Conservation (phyloP, 2,888 invertebrate genomes). For the Nowickia ferox region DNA sequence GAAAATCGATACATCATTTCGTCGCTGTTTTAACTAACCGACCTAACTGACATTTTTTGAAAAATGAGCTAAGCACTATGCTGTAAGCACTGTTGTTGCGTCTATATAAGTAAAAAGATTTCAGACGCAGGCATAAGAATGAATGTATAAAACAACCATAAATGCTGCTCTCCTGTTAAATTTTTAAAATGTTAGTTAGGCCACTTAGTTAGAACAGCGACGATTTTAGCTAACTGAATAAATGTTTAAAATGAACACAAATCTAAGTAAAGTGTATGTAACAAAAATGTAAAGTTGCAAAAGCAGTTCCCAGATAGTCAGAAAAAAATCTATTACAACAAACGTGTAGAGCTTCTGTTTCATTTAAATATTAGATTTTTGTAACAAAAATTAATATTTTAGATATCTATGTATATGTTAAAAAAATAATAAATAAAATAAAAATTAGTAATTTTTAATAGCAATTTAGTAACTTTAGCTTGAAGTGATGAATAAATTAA, state of each 20-base stretch:
- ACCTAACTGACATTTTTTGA: too few species aligned
- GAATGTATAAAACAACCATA: too few species aligned
- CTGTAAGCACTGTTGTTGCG: too few species aligned
- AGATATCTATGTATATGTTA: constrained; percentile 1
- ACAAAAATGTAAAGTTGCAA: constrained; percentile 26
- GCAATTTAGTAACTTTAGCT: constrained; percentile 54
- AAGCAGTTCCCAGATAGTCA: not conserved
- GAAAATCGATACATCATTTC: not conserved
- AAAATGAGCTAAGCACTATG: too few species aligned
- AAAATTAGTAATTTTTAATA: constrained; percentile 3
- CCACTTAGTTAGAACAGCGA: too few species aligned
- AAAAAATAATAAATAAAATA: not conserved
- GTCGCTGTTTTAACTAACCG: too few species aligned
- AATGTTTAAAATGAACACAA: constrained; percentile 19
- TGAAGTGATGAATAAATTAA: constrained; percentile 59
- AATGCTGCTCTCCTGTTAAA: too few species aligned
- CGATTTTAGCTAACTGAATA: constrained; percentile 49
- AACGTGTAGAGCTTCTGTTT: constrained; percentile 14
- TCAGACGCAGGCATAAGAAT: too few species aligned
- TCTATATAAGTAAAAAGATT: too few species aligned
- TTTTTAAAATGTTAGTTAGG: too few species aligned
- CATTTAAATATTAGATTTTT: constrained; percentile 23
- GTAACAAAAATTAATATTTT: constrained; percentile 22
- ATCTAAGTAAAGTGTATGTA: constrained; percentile 13
- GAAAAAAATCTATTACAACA: not conserved